These are phyloP conservation scores for Drosophila fulvimacula DNA, from an alignment of 2,888 invertebrate genomes.

Conservation along the genomic window DNA sequence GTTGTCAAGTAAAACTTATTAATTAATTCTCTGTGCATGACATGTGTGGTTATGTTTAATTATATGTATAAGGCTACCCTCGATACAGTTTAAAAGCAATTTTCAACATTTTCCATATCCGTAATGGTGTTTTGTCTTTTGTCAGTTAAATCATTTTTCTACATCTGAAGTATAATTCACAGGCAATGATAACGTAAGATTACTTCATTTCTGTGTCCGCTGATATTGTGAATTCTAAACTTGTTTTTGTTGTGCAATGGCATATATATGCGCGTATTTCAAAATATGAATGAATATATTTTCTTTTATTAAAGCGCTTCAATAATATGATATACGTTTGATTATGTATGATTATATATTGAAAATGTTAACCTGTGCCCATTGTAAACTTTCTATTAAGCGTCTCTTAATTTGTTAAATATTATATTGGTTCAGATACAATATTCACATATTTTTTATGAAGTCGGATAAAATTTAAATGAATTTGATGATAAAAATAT, in stretches of 20 bases:
- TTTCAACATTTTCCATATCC: neutral
- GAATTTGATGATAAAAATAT: too few species aligned
- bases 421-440: neutral
- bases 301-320: too few species aligned
- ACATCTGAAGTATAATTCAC: slow-evolving; percentile 2
- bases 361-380: too few species aligned
- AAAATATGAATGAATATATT: too few species aligned
- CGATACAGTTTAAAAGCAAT: neutral
- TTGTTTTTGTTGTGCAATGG: neutral
- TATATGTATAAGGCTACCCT: neutral
- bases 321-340: too few species aligned
- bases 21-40: slow-evolving; percentile 3
- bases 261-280: neutral
- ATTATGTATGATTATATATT: too few species aligned
- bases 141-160: neutral
- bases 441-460: neutral
- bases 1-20: slow-evolving; percentile 4
- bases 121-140: neutral
- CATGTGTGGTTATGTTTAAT: neutral
- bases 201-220: neutral
- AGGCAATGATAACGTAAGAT: neutral
- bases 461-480: too few species aligned
- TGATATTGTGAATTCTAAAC: neutral
- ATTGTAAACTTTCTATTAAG: neutral
- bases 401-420: neutral